These are phyloP conservation scores for Intellagama lesueurii DNA, from an alignment of 2,797 vertebrate species.

Conservation along the genomic window DNA sequence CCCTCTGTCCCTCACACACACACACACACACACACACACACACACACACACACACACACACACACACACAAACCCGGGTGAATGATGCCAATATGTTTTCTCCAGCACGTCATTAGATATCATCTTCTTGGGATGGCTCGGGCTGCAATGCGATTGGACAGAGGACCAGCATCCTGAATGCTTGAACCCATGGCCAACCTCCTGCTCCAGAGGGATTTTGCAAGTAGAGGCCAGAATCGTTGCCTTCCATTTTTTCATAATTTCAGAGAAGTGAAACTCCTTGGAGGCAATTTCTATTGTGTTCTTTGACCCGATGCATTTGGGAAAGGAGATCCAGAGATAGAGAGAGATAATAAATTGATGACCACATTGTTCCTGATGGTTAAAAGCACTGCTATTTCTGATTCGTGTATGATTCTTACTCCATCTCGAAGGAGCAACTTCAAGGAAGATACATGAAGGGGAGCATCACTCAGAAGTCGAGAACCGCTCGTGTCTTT, in stretches of 20 bases:
- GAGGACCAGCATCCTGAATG: slow-evolving; percentile 37
- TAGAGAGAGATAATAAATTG: slow-evolving; percentile 1
- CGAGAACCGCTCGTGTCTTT: neutral
- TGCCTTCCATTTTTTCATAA: slow-evolving; percentile 52
- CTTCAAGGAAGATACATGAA: neutral
- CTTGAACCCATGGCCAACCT: slow-evolving; percentile 55
- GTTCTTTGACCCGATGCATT: slow-evolving; percentile 38
- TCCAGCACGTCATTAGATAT: neutral
- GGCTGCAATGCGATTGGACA: slow-evolving; percentile 42
- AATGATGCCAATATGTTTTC: accelerated
- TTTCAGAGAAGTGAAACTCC: slow-evolving; percentile 54
- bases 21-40: too few relatives aligned
- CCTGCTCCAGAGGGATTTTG: slow-evolving; percentile 49
- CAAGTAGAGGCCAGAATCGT: slow-evolving; percentile 47
- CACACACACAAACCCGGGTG: too few relatives aligned
- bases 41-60: neutral
- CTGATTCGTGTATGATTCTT: neutral
- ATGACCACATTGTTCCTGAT: slow-evolving; percentile 20
- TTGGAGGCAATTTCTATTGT: slow-evolving; percentile 25
- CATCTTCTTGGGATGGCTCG: slow-evolving; percentile 33
- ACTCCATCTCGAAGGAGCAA: neutral
- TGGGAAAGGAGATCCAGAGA: accelerated
- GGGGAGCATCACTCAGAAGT: neutral
- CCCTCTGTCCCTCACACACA: neutral
- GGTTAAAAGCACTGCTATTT: slow-evolving; percentile 26